phyloP scores from a whole-genome alignment of 2,797 vertebrate genomes.

The Enteromius afrohamiltoni region DNA sequence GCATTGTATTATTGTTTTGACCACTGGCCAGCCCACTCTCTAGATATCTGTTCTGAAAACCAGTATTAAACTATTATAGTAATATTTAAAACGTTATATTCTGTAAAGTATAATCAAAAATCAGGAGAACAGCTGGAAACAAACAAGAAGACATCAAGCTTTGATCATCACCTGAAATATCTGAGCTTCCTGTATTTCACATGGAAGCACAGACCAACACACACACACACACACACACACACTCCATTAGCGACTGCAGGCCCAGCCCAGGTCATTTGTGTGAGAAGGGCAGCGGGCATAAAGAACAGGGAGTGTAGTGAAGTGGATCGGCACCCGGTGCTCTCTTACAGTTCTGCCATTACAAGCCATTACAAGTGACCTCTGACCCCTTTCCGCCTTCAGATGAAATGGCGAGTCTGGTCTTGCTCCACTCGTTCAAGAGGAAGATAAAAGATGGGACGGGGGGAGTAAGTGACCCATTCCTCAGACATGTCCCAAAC shows the following conservation, averaged over 20 bases:
- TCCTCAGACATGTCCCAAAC: slow-evolving; percentile 57
- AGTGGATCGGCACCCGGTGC: slow-evolving; percentile 79
- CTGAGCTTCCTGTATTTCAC: background rate
- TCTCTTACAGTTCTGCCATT: slow-evolving; percentile 81
- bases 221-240: slow-evolving; percentile 3
- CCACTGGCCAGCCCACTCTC: background rate
- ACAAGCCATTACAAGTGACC: slow-evolving; percentile 85
- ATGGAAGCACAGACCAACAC: slow-evolving; percentile 16
- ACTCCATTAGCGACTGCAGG: slow-evolving; percentile 37
- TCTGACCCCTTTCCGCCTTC: slow-evolving; percentile 81
- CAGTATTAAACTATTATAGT: background rate
- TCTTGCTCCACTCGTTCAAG: slow-evolving; percentile 81
- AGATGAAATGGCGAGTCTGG: slow-evolving; percentile 81
- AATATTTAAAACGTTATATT: background rate
- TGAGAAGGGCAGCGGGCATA: slow-evolving; percentile 72
- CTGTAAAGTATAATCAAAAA: background rate
- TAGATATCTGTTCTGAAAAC: background rate
- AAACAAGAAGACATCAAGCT: background rate
- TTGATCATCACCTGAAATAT: slow-evolving; percentile 30
- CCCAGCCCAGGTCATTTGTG: slow-evolving; percentile 70
- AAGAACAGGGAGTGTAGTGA: slow-evolving; percentile 74
- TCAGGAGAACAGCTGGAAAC: background rate
- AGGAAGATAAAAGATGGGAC: slow-evolving; percentile 58
- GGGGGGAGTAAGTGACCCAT: slow-evolving; percentile 65
- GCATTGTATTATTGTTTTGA: background rate